phyloP scores from a whole-genome alignment of 2,888 invertebrate species.

The Caenorhabditis imperialis region DNA sequence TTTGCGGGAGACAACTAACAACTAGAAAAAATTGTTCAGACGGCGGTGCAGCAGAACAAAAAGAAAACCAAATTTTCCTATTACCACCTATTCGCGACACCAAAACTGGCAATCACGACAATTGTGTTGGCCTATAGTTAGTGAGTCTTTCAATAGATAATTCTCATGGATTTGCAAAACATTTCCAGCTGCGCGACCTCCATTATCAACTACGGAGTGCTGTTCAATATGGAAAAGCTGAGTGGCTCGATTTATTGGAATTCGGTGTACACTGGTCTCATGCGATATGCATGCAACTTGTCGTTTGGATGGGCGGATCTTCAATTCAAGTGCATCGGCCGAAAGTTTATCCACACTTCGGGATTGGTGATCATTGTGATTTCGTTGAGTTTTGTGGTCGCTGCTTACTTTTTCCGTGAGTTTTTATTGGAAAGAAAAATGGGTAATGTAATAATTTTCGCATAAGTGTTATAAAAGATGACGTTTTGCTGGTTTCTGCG shows the following conservation, averaged over 20 bases:
- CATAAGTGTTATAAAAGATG: too few relatives aligned
- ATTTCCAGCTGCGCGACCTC: slow-evolving; percentile 65
- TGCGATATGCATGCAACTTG: slow-evolving; percentile 58
- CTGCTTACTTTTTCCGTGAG: slow-evolving; percentile 53
- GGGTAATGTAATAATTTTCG: too few relatives aligned
- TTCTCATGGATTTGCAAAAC: slow-evolving; percentile 2
- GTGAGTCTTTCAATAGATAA: too few relatives aligned
- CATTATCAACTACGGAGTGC: slow-evolving; percentile 72
- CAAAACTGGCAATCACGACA: slow-evolving; percentile 42
- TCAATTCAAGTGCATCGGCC: slow-evolving; percentile 55
- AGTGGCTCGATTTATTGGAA: slow-evolving; percentile 72
- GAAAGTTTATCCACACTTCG: slow-evolving; percentile 63
- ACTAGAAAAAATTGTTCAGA: slow-evolving; percentile 8
- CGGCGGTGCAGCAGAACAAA: slow-evolving; percentile 37
- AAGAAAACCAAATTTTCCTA: slow-evolving; percentile 57
- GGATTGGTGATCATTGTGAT: slow-evolving; percentile 59
- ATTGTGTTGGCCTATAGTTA: slow-evolving; percentile 60
- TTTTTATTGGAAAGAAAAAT: not conserved
- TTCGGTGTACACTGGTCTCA: slow-evolving; percentile 59
- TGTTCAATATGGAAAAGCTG: slow-evolving; percentile 76
- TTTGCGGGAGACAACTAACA: not conserved
- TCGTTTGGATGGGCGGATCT: slow-evolving; percentile 56
- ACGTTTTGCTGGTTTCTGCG: too few relatives aligned
- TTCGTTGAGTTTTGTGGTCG: slow-evolving; percentile 59
- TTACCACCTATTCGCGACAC: slow-evolving; percentile 56